A percentile compares a stretch with the other conserved stretches of the same genome.
phyloP scores from a whole-genome alignment of 1,140 invertebrate species.

The Diprion similis region DNA sequence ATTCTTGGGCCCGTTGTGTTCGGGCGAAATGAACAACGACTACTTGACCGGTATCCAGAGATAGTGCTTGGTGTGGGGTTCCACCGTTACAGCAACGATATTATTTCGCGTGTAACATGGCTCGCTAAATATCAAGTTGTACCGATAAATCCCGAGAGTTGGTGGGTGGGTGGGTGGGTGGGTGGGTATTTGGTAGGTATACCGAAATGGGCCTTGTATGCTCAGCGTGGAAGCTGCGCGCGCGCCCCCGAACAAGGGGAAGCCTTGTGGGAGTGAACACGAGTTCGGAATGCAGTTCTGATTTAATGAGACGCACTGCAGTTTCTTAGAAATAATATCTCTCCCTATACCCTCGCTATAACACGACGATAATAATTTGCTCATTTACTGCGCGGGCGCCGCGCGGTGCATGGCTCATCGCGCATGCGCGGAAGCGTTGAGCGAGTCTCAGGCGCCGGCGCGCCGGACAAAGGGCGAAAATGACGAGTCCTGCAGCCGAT shows the following conservation, averaged over 20 bases:
- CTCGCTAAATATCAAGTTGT: slow-evolving; percentile 5
- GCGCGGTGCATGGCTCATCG: too few relatives aligned
- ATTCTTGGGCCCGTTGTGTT: not conserved
- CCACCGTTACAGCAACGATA: not conserved
- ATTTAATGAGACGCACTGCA: slow-evolving; percentile 60
- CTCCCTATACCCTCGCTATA: too few relatives aligned
- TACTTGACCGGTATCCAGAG: not conserved
- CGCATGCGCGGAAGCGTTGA: too few relatives aligned
- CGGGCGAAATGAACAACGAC: not conserved
- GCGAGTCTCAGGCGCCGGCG: not conserved
- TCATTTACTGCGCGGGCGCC: not conserved
- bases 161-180: too few relatives aligned
- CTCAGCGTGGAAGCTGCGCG: slow-evolving; percentile 3
- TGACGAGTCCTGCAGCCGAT: slow-evolving; percentile 14
- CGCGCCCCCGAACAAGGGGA: not conserved
- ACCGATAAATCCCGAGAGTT: not conserved
- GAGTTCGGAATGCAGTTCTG: slow-evolving; percentile 62
- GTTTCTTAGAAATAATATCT: not conserved
- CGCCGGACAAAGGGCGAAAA: not conserved
- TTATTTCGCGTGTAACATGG: slow-evolving; percentile 6
- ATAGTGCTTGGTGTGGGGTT: not conserved
- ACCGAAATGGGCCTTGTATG: slow-evolving; percentile 11
- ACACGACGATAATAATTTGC: not conserved
- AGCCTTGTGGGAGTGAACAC: slow-evolving; percentile 59
- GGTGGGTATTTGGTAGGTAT: not conserved